Conservation (phyloP, 2,888 invertebrate species). For the Petrolisthes cinctipes region DNA sequence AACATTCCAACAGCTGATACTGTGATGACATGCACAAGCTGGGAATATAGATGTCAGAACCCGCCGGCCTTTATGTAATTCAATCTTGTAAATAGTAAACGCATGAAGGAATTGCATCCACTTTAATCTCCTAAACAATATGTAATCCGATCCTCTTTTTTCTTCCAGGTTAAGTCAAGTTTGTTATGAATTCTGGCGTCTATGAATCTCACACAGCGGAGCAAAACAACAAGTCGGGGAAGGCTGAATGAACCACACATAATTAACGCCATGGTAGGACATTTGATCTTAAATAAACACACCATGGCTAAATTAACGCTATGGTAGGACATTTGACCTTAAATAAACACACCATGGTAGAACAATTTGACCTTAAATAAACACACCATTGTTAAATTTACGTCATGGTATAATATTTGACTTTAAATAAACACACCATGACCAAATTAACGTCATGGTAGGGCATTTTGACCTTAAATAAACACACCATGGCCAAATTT, state of each 20-base stretch:
- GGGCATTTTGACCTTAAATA: no score
- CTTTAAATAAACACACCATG: no score
- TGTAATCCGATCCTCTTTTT: neutral
- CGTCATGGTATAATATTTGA: no score
- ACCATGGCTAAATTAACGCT: neutral
- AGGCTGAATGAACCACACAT: conserved; percentile 5
- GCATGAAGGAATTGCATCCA: neutral
- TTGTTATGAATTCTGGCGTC: conserved; percentile 34
- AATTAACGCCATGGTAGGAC: conserved; percentile 31
- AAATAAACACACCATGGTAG: neutral
- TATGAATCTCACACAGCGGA: conserved; percentile 40
- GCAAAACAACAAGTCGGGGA: conserved; percentile 10
- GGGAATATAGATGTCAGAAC: conserved; percentile 23
- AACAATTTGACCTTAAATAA: no score
- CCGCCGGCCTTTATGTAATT: neutral
- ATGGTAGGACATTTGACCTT: conserved; percentile 20
- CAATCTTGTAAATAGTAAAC: neutral
- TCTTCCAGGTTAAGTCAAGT: conserved; percentile 3
- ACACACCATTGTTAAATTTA: no score
- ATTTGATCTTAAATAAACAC: neutral
- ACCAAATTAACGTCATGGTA: no score
- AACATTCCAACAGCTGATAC: conserved; percentile 33
- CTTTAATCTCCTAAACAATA: neutral
- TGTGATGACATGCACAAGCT: conserved; percentile 59
- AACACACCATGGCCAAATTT: no score